Evolutionary conservation across 2,797 vertebrate genomes (phyloP), one percentile per base, ranked within the genome.

Genomic region (Oryzias sinensis): DNA sequence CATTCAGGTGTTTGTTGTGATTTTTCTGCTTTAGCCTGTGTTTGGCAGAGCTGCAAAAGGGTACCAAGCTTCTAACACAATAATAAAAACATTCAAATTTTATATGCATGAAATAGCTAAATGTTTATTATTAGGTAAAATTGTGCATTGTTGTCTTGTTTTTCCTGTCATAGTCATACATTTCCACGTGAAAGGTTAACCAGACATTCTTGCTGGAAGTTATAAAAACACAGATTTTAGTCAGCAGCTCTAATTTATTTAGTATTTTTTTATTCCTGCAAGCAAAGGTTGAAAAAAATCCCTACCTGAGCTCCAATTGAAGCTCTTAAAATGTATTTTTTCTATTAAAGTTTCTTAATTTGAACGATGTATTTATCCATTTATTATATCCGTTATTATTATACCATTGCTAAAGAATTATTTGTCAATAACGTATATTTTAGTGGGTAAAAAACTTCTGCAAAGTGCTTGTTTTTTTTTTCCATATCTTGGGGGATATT

Each of bases 201-300:
- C 62, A 63, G 46, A 61, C 79, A 74, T 83, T 82, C 74, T 79
- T 79, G 64, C 77, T 78, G 81, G 79, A 88, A 74, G 70, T 76
- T 55, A 59, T 62, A 54, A 74, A 88, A 88, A 87, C 81, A 65
- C 66, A 44, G 44, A 56, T 65, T 67, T 43, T 65, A 81, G 78
- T 85, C 85, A 75, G 78, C 79, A 69, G 79, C 62, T 66, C 57
- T 82, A 83, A 18, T 18, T 18, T 18, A 18, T 18, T 18, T 18
- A 18, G 18, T 18, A 85, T 82, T 81, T 56, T 54, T 54, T 22
- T 70, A 74, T 59, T 66, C 74, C 72, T 59, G 53, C 58, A 50
- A 75, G 73, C 81, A 84, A 61, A 70, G 58, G 65, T 75, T 63
- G 56, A 65, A 45, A 67, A 58, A 77, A 65, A 80, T 66, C 60